Conservation (phyloP, 2,113 vertebrate species). For the Phainopepla nitens region DNA sequence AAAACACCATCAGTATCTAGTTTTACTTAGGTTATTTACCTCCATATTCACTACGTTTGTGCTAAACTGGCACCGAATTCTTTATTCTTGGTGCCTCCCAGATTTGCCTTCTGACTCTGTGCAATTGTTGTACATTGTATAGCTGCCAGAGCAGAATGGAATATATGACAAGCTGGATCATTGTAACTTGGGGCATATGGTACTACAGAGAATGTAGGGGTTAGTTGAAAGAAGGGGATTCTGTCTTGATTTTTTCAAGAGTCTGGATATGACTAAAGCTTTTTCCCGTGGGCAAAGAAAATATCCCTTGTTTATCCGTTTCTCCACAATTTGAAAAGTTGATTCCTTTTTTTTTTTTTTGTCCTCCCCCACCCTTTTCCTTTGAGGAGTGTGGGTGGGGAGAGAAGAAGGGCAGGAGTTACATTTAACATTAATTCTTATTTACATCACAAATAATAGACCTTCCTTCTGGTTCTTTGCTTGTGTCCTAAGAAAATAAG, state of each 20-base stretch:
- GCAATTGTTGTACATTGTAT: background rate
- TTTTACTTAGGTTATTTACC: background rate
- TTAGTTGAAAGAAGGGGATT: constrained; percentile 10
- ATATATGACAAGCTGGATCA: constrained; percentile 6
- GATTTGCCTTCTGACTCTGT: background rate
- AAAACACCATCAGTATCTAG: background rate
- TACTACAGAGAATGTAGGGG: background rate
- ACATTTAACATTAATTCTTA: background rate
- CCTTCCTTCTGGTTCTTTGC: background rate
- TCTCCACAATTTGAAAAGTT: background rate
- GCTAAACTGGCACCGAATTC: background rate
- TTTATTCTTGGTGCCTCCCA: background rate
- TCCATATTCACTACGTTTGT: background rate
- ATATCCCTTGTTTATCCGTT: background rate
- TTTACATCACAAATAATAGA: background rate
- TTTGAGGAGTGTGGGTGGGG: accelerated
- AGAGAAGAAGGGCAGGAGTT: background rate
- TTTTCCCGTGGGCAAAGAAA: constrained; percentile 19
- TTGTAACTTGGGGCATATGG: constrained; percentile 11
- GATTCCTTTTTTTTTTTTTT: background rate
- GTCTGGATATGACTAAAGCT: constrained; percentile 14
- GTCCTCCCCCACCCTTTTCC: accelerated
- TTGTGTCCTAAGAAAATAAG: background rate
- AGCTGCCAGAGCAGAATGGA: constrained; percentile 9
- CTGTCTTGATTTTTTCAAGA: constrained; percentile 36